phyloP scores from a whole-genome alignment of 2,797 vertebrate genomes.

The Dallia pectoralis region DNA sequence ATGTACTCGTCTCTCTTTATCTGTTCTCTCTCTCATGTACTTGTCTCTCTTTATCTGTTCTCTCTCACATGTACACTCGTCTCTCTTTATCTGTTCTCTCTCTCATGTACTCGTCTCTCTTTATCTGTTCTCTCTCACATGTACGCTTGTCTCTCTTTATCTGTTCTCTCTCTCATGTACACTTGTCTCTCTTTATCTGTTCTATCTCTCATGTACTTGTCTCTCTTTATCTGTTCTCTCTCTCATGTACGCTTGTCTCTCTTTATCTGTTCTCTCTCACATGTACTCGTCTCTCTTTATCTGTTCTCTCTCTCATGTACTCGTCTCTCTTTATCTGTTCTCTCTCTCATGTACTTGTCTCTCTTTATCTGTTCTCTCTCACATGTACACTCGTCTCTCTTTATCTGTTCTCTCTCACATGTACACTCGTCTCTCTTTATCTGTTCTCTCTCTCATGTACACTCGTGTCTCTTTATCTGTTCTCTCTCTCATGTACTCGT shows the following conservation, averaged over 20 bases:
- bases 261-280: background rate
- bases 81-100: constrained; percentile 11
- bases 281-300: constrained; percentile 6
- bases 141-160: constrained; percentile 15
- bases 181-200: constrained; percentile 3
- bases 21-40: no score
- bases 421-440: constrained; percentile 6
- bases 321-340: constrained; percentile 5
- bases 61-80: no score
- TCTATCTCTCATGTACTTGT: no score
- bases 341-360: no score
- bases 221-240: constrained; percentile 3
- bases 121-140: background rate
- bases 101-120: constrained; percentile 8
- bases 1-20: constrained; percentile 6
- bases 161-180: no score
- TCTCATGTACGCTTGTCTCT: no score
- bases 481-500: no score
- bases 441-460: no score
- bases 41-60: constrained; percentile 5
- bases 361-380: constrained; percentile 5
- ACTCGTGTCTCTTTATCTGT: constrained; percentile 2
- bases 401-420: no score
- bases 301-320: no score
- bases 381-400: constrained; percentile 8